Evolutionary conservation across 2,113 vertebrate genomes (phyloP).

Genomic region (Ciconia maguari): DNA sequence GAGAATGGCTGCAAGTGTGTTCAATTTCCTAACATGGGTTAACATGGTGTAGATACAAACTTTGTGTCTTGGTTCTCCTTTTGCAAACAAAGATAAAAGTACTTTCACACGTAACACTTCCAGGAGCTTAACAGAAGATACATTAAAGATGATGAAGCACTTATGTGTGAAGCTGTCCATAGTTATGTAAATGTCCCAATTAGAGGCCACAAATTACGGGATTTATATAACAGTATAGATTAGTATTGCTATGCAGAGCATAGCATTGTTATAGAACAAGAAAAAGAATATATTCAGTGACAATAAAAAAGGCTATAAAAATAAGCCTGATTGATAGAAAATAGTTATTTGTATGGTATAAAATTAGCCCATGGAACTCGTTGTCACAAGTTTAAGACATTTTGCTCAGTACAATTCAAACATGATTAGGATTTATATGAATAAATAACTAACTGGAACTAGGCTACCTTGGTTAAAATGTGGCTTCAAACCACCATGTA

Average conservation of each 20-base stretch:
- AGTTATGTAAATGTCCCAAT: background rate
- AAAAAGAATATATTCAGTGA: background rate
- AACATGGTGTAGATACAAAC: background rate
- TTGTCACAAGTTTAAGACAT: background rate
- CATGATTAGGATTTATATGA: constrained; percentile 1
- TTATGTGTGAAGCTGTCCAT: background rate
- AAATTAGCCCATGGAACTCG: background rate
- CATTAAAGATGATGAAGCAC: background rate
- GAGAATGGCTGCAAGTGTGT: background rate
- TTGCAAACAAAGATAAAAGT: background rate
- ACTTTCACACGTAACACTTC: background rate
- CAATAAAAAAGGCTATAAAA: background rate
- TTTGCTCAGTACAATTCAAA: background rate
- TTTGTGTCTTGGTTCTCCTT: background rate
- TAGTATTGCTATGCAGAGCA: background rate
- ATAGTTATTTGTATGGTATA: background rate
- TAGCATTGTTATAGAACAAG: background rate
- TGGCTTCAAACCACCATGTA: background rate
- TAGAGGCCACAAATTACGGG: background rate
- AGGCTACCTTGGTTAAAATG: background rate
- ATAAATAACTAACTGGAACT: background rate
- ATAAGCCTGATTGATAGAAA: background rate
- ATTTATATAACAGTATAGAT: background rate
- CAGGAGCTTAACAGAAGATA: background rate
- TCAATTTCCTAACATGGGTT: background rate